Evolutionary conservation across 1,140 invertebrate species (phyloP).

Genomic region (Neelides sp.): DNA sequence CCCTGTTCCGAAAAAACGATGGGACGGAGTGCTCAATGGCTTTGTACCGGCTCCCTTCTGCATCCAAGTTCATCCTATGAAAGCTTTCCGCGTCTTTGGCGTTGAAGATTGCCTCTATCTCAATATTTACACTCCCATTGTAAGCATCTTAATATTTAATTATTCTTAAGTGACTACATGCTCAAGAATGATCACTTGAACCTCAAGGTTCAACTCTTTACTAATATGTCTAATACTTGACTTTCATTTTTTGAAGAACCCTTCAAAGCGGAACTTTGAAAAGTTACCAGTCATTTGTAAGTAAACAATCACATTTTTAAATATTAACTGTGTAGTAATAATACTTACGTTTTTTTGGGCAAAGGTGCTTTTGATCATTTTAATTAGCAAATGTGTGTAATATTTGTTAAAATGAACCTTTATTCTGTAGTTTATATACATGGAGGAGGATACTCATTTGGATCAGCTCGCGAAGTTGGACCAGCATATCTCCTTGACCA

Average conservation of each 20-base stretch:
- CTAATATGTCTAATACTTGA: not conserved
- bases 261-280: not conserved
- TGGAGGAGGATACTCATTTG: slow-evolving; percentile 8
- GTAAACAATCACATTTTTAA: slow-evolving; percentile 4
- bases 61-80: slow-evolving; percentile 13
- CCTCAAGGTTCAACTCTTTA: too few relatives aligned
- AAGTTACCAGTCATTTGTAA: not conserved
- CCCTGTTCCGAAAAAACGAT: slow-evolving; percentile 7
- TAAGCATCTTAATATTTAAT: slow-evolving; percentile 9
- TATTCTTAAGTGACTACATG: too few relatives aligned
- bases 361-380: slow-evolving; percentile 16
- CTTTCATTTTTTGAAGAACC: not conserved
- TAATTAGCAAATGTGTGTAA: not conserved
- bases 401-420: not conserved
- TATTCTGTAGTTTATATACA: too few relatives aligned
- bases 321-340: slow-evolving; percentile 7
- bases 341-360: slow-evolving; percentile 19
- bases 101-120: slow-evolving; percentile 47
- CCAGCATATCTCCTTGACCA: slow-evolving; percentile 19
- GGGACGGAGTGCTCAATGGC: slow-evolving; percentile 13
- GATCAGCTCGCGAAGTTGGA: slow-evolving; percentile 17
- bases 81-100: slow-evolving; percentile 32
- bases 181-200: too few relatives aligned
- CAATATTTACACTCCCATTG: slow-evolving; percentile 43
- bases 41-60: slow-evolving; percentile 1